Evolutionary conservation across 2,113 vertebrate species (phyloP), one percentile per base, ranked within the genome.

Genomic region (Hassar affinis): DNA sequence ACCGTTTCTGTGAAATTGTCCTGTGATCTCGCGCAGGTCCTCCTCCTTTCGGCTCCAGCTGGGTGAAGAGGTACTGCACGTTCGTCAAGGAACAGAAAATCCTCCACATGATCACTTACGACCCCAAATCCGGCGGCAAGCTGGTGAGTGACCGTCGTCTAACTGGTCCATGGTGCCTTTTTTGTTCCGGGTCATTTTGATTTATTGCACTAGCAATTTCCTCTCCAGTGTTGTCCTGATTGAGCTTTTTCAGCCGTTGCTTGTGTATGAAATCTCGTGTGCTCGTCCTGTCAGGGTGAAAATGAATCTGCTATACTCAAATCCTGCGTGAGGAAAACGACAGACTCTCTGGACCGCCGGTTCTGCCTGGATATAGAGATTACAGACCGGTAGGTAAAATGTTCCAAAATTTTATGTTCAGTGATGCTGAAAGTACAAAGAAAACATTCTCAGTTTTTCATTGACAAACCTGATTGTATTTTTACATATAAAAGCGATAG

Each of bases 301-400:
- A 95, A 86, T 0, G 98, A 99, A 25, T 94, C 95, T 1, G 95
- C 97, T 47, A 91, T 95, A 49, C 91, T 99, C 61, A 96, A 95
- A 0, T 96, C 96, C 14, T 99, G 98, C 68, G 89, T 94, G 71
- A 96, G 95, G 88, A 97, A 98, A 92, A 95, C 94, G 0, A 90
- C 89, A 33, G 98, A 99, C 86, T 91, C 94, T 49, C 93, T 94
- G 79, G 98, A 99, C 92, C 93, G 97, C 85, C 91, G 98, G 75
- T 99, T 99, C 93, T 99, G 98, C 89, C 95, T 99, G 82, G 98
- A 99, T 47, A 92, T 99, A 0, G 98, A 99, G 92, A 94, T 96
- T 88, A 93, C 95, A 77, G 98, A 99, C 90, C 93, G 97, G 98
- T 99, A 94, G 90, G 88, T 80, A 30, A 4, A 66, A 33, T 42